A percentile compares a stretch with the other conserved stretches of the same genome.
phyloP scores from a whole-genome alignment of 2,888 invertebrate genomes.

The Oscheius sp. region DNA sequence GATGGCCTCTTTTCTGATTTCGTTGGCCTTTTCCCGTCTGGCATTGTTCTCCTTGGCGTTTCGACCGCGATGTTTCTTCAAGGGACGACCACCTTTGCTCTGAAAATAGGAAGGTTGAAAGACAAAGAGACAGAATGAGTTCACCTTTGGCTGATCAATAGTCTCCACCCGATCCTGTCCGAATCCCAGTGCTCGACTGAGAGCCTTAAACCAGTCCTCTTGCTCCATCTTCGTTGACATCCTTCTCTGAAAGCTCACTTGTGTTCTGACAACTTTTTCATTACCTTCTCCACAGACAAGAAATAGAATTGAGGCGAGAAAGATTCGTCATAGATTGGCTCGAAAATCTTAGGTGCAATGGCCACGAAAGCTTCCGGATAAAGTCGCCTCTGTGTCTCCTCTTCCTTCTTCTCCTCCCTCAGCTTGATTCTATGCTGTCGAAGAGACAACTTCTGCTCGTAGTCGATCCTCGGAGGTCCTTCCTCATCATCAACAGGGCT shows the following conservation, averaged over 20 bases:
- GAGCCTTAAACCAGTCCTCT: neutral
- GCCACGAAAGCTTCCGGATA: too few species aligned
- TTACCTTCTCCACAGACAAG: neutral
- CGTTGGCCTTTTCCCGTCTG: neutral
- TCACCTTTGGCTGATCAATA: neutral
- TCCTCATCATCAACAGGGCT: too few species aligned
- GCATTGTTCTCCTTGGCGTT: conserved; percentile 3
- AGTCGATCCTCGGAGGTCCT: too few species aligned
- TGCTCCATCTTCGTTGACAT: neutral
- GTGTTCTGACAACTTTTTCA: neutral
- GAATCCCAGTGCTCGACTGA: neutral
- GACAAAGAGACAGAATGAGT: neutral
- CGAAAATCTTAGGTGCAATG: too few species aligned
- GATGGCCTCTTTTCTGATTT: neutral
- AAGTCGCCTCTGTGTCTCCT: too few species aligned
- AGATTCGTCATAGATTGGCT: too few species aligned
- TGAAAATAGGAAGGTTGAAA: neutral
- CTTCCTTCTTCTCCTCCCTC: too few species aligned
- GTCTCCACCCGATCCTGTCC: neutral
- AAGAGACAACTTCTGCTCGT: too few species aligned
- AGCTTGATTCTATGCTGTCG: too few species aligned
- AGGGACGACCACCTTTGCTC: conserved; percentile 13
- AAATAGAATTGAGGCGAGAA: too few species aligned
- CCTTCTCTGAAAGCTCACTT: neutral
- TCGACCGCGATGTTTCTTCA: conserved; percentile 11